These are phyloP conservation scores for Carassius carassius DNA, from an alignment of 2,113 vertebrate genomes.

Conservation along the genomic window DNA sequence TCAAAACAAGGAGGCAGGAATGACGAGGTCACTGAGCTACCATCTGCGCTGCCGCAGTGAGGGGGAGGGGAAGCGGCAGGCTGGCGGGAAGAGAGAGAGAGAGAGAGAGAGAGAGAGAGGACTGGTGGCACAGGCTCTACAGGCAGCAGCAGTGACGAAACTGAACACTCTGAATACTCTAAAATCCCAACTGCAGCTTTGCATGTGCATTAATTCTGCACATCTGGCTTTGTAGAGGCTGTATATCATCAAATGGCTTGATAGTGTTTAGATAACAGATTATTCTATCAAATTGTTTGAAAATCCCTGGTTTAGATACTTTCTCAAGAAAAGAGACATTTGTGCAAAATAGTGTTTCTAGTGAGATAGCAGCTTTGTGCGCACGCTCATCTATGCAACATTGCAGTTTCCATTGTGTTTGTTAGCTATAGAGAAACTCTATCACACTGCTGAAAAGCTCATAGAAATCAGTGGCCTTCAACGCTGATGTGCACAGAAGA, in stretches of 20 bases:
- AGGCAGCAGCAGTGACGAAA: conserved; percentile 68
- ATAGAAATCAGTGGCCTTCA: conserved; percentile 55
- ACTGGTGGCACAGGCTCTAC: conserved; percentile 61
- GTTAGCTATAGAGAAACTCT: conserved; percentile 19
- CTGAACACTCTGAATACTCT: conserved; percentile 28
- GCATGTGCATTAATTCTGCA: background rate
- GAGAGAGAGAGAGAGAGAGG: conserved; percentile 70
- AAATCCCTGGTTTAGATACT: background rate
- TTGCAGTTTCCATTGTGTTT: conserved; percentile 27
- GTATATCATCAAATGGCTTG: background rate
- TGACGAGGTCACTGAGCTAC: conserved; percentile 87
- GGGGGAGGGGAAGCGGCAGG: conserved; percentile 73
- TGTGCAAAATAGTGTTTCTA: background rate
- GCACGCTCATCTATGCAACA: conserved; percentile 12
- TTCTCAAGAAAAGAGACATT: background rate
- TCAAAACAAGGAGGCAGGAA: conserved; percentile 90
- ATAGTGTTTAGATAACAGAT: background rate
- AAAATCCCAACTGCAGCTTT: background rate
- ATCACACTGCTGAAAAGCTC: conserved; percentile 50
- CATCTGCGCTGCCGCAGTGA: conserved; percentile 86
- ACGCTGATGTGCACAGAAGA: conserved; percentile 12
- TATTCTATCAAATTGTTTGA: background rate
- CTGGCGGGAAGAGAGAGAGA: conserved; percentile 63
- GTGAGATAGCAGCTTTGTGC: conserved; percentile 18
- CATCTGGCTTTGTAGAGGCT: background rate